These are phyloP conservation scores for Nomada fabriciana DNA, from an alignment of 2,888 invertebrate species.

Conservation along the genomic window DNA sequence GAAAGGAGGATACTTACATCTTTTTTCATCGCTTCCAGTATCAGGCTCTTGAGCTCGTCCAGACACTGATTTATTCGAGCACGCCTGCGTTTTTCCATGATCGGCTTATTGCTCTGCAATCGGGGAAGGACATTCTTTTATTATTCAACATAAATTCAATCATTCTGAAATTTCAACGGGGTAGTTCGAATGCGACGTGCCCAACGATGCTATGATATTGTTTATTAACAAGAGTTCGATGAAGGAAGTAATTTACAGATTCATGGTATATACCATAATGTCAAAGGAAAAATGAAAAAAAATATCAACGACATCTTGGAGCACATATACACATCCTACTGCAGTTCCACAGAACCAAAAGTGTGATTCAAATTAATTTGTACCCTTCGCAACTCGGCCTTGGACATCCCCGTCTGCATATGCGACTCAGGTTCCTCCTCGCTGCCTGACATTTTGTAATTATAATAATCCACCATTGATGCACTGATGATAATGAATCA, in stretches of 20 bases:
- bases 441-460: conserved; percentile 83
- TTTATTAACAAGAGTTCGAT: background rate
- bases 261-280: no score
- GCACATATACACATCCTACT: background rate
- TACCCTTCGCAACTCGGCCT: conserved; percentile 90
- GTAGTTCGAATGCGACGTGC: background rate
- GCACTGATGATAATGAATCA: conserved; percentile 32
- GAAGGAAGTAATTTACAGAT: no score
- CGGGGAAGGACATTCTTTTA: conserved; percentile 52
- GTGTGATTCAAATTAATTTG: conserved; percentile 50
- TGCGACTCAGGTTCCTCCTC: conserved; percentile 85
- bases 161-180: background rate
- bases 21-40: conserved; percentile 94
- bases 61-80: conserved; percentile 96
- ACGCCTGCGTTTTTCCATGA: conserved; percentile 96
- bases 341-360: no score
- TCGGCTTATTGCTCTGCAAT: conserved; percentile 95
- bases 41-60: conserved; percentile 93
- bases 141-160: background rate
- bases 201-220: no score
- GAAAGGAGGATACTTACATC: conserved; percentile 89
- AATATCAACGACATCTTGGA: background rate
- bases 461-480: conserved; percentile 83
- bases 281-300: background rate
- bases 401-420: conserved; percentile 86